These are phyloP conservation scores for Anticlea derivata DNA, from an alignment of 2,888 invertebrate genomes.

Conservation along the genomic window DNA sequence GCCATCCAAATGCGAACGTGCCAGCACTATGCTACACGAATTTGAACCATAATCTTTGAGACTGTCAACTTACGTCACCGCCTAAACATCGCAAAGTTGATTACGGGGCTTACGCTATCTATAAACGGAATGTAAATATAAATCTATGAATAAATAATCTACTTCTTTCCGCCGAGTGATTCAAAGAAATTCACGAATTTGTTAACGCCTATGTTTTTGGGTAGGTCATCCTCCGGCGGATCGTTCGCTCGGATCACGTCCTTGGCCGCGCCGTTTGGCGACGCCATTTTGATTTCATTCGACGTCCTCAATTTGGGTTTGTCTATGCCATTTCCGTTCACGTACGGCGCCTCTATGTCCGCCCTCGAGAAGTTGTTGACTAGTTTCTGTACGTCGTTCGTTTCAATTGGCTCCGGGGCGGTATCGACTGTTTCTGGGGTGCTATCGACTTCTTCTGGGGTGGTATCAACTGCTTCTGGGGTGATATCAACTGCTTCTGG, in stretches of 20 bases:
- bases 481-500: conserved; percentile 3
- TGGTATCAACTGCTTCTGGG: background rate
- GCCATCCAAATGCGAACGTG: too few relatives aligned
- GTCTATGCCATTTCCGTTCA: conserved; percentile 51
- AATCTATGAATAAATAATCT: conserved; percentile 29
- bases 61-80: too few relatives aligned
- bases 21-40: too few relatives aligned
- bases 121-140: conserved; percentile 9
- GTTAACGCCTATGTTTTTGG: conserved; percentile 78
- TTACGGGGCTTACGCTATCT: too few relatives aligned
- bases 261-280: conserved; percentile 61
- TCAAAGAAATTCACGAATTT: conserved; percentile 80
- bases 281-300: conserved; percentile 75
- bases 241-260: conserved; percentile 77
- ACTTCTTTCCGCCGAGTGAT: conserved; percentile 76
- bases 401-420: conserved; percentile 3
- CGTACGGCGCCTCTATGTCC: conserved; percentile 23
- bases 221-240: conserved; percentile 75
- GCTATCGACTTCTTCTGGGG: background rate
- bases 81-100: too few relatives aligned
- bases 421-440: conserved; percentile 13
- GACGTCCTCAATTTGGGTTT: conserved; percentile 58
- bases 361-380: conserved; percentile 11
- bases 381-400: conserved; percentile 10
- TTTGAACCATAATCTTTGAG: too few relatives aligned